These are phyloP conservation scores for Rhinopomastus cyanomelas DNA, from an alignment of 2,113 vertebrate species.

Conservation along the genomic window DNA sequence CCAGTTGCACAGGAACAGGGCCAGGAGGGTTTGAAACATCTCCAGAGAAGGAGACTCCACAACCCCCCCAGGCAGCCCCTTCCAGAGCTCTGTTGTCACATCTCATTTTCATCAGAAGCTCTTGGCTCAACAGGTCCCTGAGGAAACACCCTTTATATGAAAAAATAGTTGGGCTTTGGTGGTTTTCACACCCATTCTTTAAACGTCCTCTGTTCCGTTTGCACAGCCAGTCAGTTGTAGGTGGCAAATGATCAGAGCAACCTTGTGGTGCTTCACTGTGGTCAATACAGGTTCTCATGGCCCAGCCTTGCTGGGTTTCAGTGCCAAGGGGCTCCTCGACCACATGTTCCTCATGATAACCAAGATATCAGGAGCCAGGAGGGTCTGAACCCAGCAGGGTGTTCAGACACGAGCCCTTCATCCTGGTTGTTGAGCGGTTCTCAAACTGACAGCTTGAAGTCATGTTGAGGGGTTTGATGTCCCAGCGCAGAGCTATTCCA, in stretches of 20 bases:
- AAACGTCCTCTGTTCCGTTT: background rate
- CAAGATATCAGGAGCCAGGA: background rate
- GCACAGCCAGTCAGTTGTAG: background rate
- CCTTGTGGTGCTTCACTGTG: fast-evolving
- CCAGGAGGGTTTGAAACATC: too few species aligned
- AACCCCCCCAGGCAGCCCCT: too few species aligned
- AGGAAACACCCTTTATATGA: background rate
- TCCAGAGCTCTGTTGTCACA: too few species aligned
- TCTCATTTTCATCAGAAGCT: too few species aligned
- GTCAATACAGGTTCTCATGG: fast-evolving
- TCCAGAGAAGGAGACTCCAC: too few species aligned
- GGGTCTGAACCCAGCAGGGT: background rate
- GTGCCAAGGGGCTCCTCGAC: background rate
- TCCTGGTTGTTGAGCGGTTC: background rate
- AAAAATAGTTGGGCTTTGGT: background rate
- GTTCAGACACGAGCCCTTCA: background rate
- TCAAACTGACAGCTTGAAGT: background rate
- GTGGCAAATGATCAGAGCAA: background rate
- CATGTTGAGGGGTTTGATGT: fast-evolving
- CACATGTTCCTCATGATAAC: background rate
- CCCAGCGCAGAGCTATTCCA: background rate
- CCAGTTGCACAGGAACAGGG: too few species aligned
- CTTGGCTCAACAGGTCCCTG: background rate
- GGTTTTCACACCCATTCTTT: background rate
- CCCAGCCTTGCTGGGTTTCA: background rate